Evolutionary conservation across 2,113 vertebrate genomes (phyloP).

Genomic region (Pelodiscus sinensis): DNA sequence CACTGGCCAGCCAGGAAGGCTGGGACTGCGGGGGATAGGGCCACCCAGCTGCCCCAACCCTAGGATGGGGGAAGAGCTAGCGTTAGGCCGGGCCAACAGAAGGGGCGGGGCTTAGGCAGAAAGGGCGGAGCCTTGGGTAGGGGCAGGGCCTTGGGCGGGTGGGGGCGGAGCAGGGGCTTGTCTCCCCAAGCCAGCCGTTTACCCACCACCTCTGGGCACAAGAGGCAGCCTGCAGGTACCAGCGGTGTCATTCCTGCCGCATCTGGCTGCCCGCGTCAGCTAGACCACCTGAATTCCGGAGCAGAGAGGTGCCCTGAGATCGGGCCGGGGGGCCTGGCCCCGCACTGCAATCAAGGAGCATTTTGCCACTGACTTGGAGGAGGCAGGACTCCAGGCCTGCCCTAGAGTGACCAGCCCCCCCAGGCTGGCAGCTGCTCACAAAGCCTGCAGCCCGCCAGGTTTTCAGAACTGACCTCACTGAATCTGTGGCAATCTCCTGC

Average conservation of each 20-base stretch:
- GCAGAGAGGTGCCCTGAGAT: background rate
- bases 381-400: background rate
- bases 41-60: too few species aligned
- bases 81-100: too few species aligned
- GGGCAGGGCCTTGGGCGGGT: too few species aligned
- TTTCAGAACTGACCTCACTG: background rate
- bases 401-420: background rate
- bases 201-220: background rate
- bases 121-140: too few species aligned
- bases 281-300: background rate
- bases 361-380: background rate
- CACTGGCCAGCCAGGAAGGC: too few species aligned
- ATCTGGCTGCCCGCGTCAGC: rapidly evolving
- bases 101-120: too few species aligned
- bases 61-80: too few species aligned
- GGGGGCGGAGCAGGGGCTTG: too few species aligned
- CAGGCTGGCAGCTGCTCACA: too few species aligned
- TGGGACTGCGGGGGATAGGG: too few species aligned
- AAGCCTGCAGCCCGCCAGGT: rapidly evolving
- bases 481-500: rapidly evolving
- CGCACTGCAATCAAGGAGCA: background rate
- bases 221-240: background rate
- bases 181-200: too few species aligned
- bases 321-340: background rate
- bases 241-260: background rate